These are phyloP conservation scores for Drosophila mayri DNA, from an alignment of 1,140 invertebrate genomes.

Conservation along the genomic window DNA sequence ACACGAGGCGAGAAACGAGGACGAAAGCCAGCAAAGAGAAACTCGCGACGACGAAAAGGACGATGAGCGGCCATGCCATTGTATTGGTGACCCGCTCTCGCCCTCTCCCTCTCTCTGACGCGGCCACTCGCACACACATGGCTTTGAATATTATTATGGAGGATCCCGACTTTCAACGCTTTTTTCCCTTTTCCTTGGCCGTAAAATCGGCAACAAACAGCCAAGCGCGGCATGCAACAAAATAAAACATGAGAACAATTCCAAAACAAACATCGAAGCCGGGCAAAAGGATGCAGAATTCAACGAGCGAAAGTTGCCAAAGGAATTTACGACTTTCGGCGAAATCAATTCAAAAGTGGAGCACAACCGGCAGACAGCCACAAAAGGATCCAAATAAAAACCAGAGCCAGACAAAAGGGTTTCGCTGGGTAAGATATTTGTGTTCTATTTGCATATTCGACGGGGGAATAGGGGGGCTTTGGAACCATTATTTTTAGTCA, in stretches of 20 bases:
- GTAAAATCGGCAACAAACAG: slow-evolving; percentile 29
- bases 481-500: slow-evolving; percentile 17
- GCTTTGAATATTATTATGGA: slow-evolving; percentile 80
- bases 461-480: slow-evolving; percentile 21
- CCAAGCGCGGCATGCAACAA: slow-evolving; percentile 21
- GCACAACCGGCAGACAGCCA: slow-evolving; percentile 40
- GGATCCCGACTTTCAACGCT: slow-evolving; percentile 72
- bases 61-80: slow-evolving; percentile 46
- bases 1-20: slow-evolving; percentile 66
- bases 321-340: slow-evolving; percentile 79
- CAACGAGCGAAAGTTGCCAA: slow-evolving; percentile 70
- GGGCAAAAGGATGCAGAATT: slow-evolving; percentile 38
- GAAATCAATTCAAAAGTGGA: slow-evolving; percentile 75
- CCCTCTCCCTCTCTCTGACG: slow-evolving; percentile 29
- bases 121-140: slow-evolving; percentile 35
- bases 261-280: slow-evolving; percentile 47
- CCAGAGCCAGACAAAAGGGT: slow-evolving; percentile 25
- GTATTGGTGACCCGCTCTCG: slow-evolving; percentile 38
- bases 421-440: slow-evolving; percentile 18
- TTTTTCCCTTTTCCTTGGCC: slow-evolving; percentile 51
- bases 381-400: slow-evolving; percentile 31
- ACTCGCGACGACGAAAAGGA: slow-evolving; percentile 63
- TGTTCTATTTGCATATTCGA: slow-evolving; percentile 47
- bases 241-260: slow-evolving; percentile 56
- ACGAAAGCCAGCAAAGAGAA: slow-evolving; percentile 46